A percentile compares a stretch with the other conserved stretches of the same genome.
Conservation (phyloP, 2,797 vertebrate species). For the Eidolon dupreanum region DNA sequence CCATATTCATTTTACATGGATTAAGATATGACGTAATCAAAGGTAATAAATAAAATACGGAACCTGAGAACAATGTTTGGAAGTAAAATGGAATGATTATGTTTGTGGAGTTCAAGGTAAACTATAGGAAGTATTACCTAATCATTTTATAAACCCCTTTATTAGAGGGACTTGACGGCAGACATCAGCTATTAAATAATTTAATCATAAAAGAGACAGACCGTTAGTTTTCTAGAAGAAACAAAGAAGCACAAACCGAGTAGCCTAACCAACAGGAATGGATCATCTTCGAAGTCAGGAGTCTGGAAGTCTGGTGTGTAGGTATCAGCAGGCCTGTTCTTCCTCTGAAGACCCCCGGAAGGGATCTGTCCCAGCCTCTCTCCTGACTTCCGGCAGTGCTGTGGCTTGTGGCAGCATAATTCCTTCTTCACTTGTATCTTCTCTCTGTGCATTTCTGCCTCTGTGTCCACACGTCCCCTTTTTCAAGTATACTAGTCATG, state of each 20-base stretch:
- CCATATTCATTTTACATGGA: background rate
- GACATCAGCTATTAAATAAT: background rate
- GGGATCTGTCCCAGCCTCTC: fast-evolving
- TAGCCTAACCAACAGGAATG: background rate
- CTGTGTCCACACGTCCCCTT: background rate
- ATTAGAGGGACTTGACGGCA: background rate
- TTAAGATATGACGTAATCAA: background rate
- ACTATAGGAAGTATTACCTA: background rate
- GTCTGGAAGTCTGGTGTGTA: background rate
- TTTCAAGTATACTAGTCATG: background rate
- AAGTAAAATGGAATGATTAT: background rate
- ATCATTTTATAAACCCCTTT: background rate
- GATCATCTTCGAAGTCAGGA: fast-evolving
- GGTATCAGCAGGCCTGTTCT: fast-evolving
- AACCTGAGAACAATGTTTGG: background rate
- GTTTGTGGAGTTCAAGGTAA: background rate
- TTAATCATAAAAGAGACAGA: background rate
- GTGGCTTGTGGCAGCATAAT: background rate
- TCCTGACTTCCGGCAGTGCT: background rate
- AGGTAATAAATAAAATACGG: background rate
- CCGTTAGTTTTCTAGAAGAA: background rate
- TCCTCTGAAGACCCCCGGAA: background rate
- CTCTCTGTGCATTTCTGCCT: fast-evolving
- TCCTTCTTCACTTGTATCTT: background rate
- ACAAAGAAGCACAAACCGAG: background rate